Percentiles rank a stretch among this genome's conserved stretches.
These are phyloP conservation scores for Sinocyclocheilus maitianheensis DNA, from an alignment of 2,113 vertebrate genomes.

Conservation along the genomic window DNA sequence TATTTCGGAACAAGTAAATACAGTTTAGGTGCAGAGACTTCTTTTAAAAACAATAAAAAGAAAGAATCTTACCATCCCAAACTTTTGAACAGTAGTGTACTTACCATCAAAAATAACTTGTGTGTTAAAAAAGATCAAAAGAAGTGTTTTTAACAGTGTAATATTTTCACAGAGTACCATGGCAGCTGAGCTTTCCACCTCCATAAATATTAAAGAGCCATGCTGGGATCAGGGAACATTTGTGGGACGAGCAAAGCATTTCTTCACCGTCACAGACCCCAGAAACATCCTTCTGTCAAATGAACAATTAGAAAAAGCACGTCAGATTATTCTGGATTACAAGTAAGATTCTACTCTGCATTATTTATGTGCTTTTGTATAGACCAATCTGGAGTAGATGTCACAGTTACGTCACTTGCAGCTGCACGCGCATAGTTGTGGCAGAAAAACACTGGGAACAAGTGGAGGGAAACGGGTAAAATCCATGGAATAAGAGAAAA, in stretches of 20 bases:
- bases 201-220: conserved; percentile 95
- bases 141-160: not conserved
- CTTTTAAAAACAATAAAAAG: no score
- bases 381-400: no score
- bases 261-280: conserved; percentile 97
- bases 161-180: conserved; percentile 73
- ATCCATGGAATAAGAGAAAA: no score
- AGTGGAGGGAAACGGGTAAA: no score
- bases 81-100: no score
- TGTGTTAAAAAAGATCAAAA: not conserved
- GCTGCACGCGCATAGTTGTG: no score
- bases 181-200: conserved; percentile 84
- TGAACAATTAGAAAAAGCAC: conserved; percentile 83
- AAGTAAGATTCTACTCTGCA: conserved; percentile 73
- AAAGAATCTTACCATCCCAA: no score
- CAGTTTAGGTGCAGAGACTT: no score
- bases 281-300: conserved; percentile 90
- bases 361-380: not conserved
- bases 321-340: conserved; percentile 88
- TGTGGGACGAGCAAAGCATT: conserved; percentile 89
- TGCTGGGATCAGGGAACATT: conserved; percentile 98
- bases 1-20: no score
- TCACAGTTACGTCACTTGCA: no score
- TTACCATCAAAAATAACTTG: no score
- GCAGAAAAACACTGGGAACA: no score